Evolutionary conservation across 2,113 vertebrate species (phyloP).

Genomic region (Morone saxatilis): DNA sequence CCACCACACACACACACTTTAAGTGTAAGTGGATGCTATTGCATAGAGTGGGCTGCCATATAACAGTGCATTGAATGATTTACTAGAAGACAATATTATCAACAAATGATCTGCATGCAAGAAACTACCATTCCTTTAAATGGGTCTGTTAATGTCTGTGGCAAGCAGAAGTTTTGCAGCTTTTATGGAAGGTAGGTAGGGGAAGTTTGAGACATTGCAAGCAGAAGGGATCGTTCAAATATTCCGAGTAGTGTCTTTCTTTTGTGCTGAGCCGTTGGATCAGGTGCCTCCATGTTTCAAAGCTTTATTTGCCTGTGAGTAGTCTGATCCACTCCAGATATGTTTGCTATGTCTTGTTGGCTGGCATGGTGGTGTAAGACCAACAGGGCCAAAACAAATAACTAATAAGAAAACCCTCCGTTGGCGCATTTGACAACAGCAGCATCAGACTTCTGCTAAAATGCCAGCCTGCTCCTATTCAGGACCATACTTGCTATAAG

Average conservation of each 20-base stretch:
- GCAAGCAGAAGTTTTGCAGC: neutral
- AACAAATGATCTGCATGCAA: slow-evolving; percentile 4
- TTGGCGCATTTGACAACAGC: neutral
- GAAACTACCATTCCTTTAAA: neutral
- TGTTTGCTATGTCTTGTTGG: neutral
- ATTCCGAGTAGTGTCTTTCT: slow-evolving; percentile 3
- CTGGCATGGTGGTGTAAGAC: neutral
- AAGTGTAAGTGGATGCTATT: slow-evolving; percentile 15
- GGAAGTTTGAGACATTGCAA: neutral
- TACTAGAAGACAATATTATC: slow-evolving; percentile 4
- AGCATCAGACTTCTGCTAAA: neutral
- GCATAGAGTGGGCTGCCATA: neutral
- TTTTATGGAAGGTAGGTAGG: neutral
- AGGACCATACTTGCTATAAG: too few relatives aligned
- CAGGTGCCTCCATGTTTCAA: neutral
- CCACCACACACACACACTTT: neutral
- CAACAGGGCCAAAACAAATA: slow-evolving; percentile 1
- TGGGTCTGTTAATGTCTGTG: neutral
- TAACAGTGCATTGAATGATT: neutral
- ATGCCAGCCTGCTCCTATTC: neutral
- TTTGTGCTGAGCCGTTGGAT: slow-evolving; percentile 3
- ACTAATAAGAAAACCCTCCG: neutral
- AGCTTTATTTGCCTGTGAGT: slow-evolving; percentile 3
- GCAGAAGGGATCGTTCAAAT: neutral
- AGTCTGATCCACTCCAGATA: neutral